Base-by-base conservation (phyloP, 2,113 vertebrate genomes). In the Paradoxurus hermaphroditus region DNA sequence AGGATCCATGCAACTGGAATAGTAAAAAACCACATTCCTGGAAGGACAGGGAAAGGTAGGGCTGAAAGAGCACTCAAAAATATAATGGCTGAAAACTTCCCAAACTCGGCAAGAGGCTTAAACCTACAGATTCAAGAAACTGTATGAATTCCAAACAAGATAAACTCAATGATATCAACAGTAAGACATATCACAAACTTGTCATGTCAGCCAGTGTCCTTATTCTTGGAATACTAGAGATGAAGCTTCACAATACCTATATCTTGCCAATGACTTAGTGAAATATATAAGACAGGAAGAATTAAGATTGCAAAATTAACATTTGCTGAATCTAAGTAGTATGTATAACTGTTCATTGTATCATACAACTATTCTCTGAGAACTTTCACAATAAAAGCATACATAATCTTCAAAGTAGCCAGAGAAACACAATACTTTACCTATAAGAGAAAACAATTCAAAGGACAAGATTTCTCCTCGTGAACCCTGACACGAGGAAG, bases 11-110 rank as follows among this genome's bases (percentile, higher is more conserved):
- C 4, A n/a, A 23, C 53, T 2, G 1, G 4, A 1, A 19, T 19
- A 21, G 18, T 12, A 4, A 23, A 0, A 1, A 4, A 46, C 1
- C 39, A 0, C 78, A n/a, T 15, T 7, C 70, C 46, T 16, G 36
- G 46, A 36, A 13, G n/a, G 36, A 63, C 18, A n/a, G 41, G 53
- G 14, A 63, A 11, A 41, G 62, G 18, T 3, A 7, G 34, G 9
- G 44, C 63, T 7, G 25, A 51, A 41, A 92, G 36, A 15, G 12
- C 11, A 25, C 78, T 18, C 65, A 34, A 21, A 15, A 16, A 12
- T 2, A 7, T 2, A 27, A 46, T 3, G 21, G 18, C 56, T 62
- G 23, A 68, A 51, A 39, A 62, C 23, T 9, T 2, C 10, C 59
- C 46, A 18, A 31, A 56, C 25, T 15, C 36, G 53, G 65, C 56